These are phyloP conservation scores for Rhinella marina DNA, from an alignment of 2,797 vertebrate species.

Conservation along the genomic window DNA sequence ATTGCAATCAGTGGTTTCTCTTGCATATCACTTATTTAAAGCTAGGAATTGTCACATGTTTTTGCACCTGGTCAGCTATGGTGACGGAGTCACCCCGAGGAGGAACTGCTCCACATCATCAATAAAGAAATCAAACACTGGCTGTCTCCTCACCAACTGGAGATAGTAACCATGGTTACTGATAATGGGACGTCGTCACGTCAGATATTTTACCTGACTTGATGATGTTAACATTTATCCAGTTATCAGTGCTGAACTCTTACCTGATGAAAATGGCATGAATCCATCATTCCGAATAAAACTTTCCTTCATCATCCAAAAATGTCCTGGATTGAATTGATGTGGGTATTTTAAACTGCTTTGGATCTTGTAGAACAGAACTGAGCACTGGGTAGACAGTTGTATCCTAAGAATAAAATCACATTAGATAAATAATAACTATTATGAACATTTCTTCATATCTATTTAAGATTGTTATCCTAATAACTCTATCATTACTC, in stretches of 20 bases:
- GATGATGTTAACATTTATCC: not conserved
- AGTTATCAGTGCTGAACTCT: not conserved
- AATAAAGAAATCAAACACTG: too few species aligned
- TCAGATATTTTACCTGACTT: not conserved
- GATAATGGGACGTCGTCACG: too few species aligned
- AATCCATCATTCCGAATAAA: slow-evolving; percentile 51
- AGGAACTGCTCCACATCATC: too few species aligned
- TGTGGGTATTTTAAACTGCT: slow-evolving; percentile 62
- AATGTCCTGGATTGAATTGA: slow-evolving; percentile 68
- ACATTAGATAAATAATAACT: not conserved
- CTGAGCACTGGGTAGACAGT: slow-evolving; percentile 8
- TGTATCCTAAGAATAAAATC: slow-evolving; percentile 6
- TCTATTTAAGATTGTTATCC: not conserved
- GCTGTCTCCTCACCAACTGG: too few species aligned
- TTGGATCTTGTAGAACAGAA: slow-evolving; percentile 21
- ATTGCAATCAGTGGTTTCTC: too few species aligned
- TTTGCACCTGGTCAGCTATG: too few species aligned
- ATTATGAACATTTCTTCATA: not conserved
- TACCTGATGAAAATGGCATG: slow-evolving; percentile 67
- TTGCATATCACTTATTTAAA: too few species aligned
- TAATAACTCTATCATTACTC: too few species aligned
- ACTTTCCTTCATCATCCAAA: slow-evolving; percentile 46
- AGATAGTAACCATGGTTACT: too few species aligned
- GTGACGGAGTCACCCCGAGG: too few species aligned
- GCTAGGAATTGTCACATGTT: too few species aligned